A percentile compares a stretch with the other conserved stretches of the same genome.
phyloP scores from a whole-genome alignment of 2,888 invertebrate genomes.

The Drosophila kokeensis region DNA sequence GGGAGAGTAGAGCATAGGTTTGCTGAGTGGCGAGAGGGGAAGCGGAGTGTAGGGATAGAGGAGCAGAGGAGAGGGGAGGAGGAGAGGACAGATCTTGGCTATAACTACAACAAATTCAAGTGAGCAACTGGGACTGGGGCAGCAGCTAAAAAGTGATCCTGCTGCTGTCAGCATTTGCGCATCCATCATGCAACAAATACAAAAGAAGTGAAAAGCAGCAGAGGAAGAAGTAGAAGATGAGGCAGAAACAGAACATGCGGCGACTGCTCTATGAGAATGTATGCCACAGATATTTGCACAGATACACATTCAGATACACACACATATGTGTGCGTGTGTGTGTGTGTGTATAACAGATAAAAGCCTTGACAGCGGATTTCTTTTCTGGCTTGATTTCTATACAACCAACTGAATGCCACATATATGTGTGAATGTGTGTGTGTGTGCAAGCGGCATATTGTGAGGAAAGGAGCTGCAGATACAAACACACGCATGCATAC shows the following conservation, averaged over 20 bases:
- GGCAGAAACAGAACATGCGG: slow-evolving; percentile 13
- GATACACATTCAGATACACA: slow-evolving; percentile 17
- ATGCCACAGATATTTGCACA: slow-evolving; percentile 66
- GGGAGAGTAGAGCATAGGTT: background rate
- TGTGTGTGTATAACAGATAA: slow-evolving; percentile 18
- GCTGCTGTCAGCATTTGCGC: slow-evolving; percentile 31
- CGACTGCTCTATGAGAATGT: slow-evolving; percentile 55
- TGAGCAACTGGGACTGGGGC: slow-evolving; percentile 42
- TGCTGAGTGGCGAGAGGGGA: background rate
- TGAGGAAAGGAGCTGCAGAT: slow-evolving; percentile 37
- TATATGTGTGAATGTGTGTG: background rate
- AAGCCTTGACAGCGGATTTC: slow-evolving; percentile 32
- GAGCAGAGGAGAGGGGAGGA: background rate
- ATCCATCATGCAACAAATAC: slow-evolving; percentile 46
- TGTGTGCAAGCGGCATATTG: background rate
- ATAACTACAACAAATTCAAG: slow-evolving; percentile 17
- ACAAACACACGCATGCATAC: slow-evolving; percentile 1
- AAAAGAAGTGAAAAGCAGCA: background rate
- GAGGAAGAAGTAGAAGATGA: background rate
- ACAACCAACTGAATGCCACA: slow-evolving; percentile 5
- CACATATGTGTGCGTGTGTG: background rate
- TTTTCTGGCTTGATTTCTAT: slow-evolving; percentile 6
- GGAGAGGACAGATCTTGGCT: slow-evolving; percentile 13
- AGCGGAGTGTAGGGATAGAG: background rate
- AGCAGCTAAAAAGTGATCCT: slow-evolving; percentile 40